phyloP scores from a whole-genome alignment of 2,113 vertebrate species.

The Elaphurus davidianus region DNA sequence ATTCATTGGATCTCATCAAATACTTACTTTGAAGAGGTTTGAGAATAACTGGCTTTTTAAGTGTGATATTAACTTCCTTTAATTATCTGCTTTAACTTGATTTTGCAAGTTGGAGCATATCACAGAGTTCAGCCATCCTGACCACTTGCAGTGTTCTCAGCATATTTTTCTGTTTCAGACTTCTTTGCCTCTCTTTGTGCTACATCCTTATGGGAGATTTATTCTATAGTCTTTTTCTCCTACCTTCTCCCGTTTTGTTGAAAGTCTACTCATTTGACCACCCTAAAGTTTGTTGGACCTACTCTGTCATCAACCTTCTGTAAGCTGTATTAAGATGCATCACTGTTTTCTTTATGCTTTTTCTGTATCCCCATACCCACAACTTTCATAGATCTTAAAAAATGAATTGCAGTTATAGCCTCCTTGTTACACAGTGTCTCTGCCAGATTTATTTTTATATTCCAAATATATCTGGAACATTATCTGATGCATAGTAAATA shows the following conservation, averaged over 20 bases:
- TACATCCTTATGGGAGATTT: background rate
- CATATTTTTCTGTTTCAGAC: background rate
- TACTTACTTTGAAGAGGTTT: slow-evolving; percentile 9
- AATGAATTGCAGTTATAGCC: background rate
- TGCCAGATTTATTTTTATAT: background rate
- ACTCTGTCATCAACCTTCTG: background rate
- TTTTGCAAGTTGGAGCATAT: background rate
- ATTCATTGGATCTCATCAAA: background rate
- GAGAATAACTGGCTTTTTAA: background rate
- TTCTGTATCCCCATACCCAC: background rate
- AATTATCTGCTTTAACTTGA: background rate
- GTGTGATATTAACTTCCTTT: background rate
- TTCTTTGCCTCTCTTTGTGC: background rate
- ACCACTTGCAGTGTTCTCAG: background rate
- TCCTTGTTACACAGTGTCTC: background rate
- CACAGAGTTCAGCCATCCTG: background rate
- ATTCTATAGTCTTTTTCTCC: background rate
- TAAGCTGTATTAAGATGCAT: background rate
- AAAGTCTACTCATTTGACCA: background rate
- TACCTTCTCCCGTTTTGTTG: background rate
- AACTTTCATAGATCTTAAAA: background rate
- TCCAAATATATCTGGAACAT: background rate
- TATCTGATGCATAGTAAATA: background rate
- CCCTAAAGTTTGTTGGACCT: background rate
- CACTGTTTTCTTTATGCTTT: background rate